phyloP scores from a whole-genome alignment of 2,888 invertebrate genomes.

The Lampropteryx suffumata region DNA sequence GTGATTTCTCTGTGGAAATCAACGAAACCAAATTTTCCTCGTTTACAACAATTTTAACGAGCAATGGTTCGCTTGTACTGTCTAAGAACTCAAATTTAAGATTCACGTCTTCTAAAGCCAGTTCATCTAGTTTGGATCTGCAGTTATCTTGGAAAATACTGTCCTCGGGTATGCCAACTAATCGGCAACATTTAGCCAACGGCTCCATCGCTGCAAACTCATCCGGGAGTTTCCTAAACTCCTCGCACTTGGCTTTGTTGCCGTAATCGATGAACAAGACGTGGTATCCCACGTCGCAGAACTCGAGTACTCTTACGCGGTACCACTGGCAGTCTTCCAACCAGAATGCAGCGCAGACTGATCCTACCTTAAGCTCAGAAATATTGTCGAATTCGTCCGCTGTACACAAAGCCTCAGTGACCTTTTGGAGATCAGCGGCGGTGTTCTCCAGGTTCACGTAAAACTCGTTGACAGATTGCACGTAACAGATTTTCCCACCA shows the following conservation, averaged over 20 bases:
- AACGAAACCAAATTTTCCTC: conserved; percentile 67
- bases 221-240: conserved; percentile 84
- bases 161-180: conserved; percentile 75
- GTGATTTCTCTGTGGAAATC: conserved; percentile 31
- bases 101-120: conserved; percentile 59
- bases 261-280: conserved; percentile 88
- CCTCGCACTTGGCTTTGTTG: conserved; percentile 84
- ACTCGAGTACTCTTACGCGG: conserved; percentile 84
- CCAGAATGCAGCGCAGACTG: conserved; percentile 86
- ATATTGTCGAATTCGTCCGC: conserved; percentile 77
- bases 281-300: conserved; percentile 79
- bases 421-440: conserved; percentile 81
- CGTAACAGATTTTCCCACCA: conserved; percentile 86
- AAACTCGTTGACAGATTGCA: conserved; percentile 87
- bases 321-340: conserved; percentile 87
- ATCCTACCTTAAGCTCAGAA: conserved; percentile 81
- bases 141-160: conserved; percentile 65
- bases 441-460: conserved; percentile 86
- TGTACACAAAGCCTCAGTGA: conserved; percentile 81
- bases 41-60: conserved; percentile 83
- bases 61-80: conserved; percentile 80
- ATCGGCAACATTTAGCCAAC: conserved; percentile 84
- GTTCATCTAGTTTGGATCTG: conserved; percentile 61
- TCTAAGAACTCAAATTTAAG: conserved; percentile 85
- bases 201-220: conserved; percentile 82